Evolutionary conservation across 2,113 vertebrate genomes (phyloP).

Genomic region (Pongo pygmaeus): DNA sequence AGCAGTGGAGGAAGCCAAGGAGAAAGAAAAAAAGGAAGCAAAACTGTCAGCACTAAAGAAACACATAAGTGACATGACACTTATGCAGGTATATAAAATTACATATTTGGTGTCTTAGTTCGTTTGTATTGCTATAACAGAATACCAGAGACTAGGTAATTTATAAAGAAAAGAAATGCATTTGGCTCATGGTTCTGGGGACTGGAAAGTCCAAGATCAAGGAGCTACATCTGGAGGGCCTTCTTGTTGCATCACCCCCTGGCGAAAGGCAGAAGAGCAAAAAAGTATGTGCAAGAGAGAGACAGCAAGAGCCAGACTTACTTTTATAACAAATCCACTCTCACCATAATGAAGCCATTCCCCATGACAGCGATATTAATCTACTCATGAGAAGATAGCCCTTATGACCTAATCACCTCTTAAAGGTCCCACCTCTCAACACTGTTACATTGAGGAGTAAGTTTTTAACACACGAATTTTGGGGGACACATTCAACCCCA

Average conservation of each 20-base stretch:
- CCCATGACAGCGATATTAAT: no score
- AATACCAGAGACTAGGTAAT: neutral
- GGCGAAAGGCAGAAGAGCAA: neutral
- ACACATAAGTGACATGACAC: accelerated
- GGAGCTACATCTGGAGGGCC: neutral
- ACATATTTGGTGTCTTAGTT: neutral
- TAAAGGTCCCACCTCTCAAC: neutral
- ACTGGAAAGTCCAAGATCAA: neutral
- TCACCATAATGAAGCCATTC: neutral
- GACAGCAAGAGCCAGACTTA: neutral
- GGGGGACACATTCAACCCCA: neutral
- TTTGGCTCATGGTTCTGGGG: neutral
- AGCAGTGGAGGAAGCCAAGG: neutral
- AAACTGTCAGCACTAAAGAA: neutral
- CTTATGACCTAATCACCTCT: neutral
- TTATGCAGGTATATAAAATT: neutral
- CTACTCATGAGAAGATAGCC: no score
- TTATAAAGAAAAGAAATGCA: neutral
- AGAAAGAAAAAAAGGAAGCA: neutral
- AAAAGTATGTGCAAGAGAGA: neutral
- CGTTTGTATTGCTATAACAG: neutral
- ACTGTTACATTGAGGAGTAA: neutral
- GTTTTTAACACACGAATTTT: neutral
- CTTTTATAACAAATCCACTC: neutral
- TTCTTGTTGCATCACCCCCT: neutral